Evolutionary conservation across 2,888 invertebrate species (phyloP), one percentile per base, ranked within the genome.

Genomic region (Mimumesa dahlbomi): DNA sequence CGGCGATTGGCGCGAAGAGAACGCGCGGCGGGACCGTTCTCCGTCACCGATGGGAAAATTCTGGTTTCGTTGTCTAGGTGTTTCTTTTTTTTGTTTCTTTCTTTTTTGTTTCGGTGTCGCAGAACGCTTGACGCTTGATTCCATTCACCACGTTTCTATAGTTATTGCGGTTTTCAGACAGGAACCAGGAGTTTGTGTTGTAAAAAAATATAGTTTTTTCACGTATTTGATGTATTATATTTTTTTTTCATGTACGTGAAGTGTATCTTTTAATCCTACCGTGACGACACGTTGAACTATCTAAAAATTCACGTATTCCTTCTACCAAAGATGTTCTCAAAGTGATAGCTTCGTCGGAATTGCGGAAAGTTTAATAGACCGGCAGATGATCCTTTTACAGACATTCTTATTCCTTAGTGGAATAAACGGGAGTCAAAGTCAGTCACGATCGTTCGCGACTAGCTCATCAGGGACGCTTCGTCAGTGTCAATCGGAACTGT

Each of bases 1-100:
- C 62, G 68, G 73, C 79, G 79, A 84, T 83, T 82, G 82, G 77
- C 79, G 83, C 77, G 83, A 72, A 72, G 76, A 77, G 76, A 73
- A 73, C 69, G 77, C 71, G 71, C 67, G 65, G 18, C 34, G n/a
- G 11, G 13, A 16, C 36, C 7, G 7, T 49, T 34, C 31, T 42
- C 40, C 53, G 52, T 59, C 52, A 46, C 36, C 61, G 31, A 48
- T 53, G 36, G 14, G 62, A 21, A 49, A 63, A 58, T 54, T 59
- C 63, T 18, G 45, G 22, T 34, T 7, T 52, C 16, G 16, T 2
- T 18, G 40, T 56, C 63, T 57, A 36, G n/a, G 21, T 14, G 25
- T 36, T 11, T 13, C 16, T 21, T 16, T 7, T 6, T 1, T 9
- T 5, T 5, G n/a, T 29, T 6, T 9, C 29, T 29, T 9, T n/a